phyloP scores from a whole-genome alignment of 2,888 invertebrate species.

The Ceriagrion tenellum region DNA sequence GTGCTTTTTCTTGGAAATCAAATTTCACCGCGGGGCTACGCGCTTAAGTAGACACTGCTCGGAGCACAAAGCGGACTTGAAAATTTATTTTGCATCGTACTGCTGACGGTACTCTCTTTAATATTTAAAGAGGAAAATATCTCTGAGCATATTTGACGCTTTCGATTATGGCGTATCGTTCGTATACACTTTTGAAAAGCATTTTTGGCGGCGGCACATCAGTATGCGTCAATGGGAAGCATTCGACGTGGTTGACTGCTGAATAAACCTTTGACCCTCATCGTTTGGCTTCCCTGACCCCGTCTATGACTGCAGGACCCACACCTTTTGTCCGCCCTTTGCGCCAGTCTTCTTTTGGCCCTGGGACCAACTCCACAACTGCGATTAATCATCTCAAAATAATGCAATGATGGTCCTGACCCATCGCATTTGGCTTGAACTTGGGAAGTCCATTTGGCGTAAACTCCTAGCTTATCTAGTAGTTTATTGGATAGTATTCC shows the following conservation, averaged over 20 bases:
- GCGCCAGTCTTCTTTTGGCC: neutral
- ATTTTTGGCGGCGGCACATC: too few species aligned
- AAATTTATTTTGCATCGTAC: neutral
- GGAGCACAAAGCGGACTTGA: neutral
- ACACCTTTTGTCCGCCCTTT: neutral
- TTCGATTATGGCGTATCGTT: too few species aligned
- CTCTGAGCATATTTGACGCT: too few species aligned
- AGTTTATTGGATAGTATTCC: neutral
- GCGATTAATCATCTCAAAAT: neutral
- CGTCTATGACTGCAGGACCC: neutral
- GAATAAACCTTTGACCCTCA: neutral
- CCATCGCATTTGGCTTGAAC: neutral
- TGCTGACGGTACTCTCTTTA: too few species aligned
- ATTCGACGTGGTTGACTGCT: too few species aligned
- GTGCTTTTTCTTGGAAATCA: neutral
- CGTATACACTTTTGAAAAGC: too few species aligned
- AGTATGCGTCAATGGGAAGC: too few species aligned
- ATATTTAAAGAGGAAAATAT: too few species aligned
- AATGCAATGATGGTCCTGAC: neutral
- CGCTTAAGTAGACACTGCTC: neutral
- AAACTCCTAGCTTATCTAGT: neutral
- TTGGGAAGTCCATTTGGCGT: neutral
- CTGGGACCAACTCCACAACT: neutral
- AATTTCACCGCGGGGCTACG: neutral
- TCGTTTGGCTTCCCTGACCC: neutral